Percentiles rank a stretch among this genome's conserved stretches.
Evolutionary conservation across 1,140 invertebrate genomes (phyloP).

Genomic region (Danaus plexippus): DNA sequence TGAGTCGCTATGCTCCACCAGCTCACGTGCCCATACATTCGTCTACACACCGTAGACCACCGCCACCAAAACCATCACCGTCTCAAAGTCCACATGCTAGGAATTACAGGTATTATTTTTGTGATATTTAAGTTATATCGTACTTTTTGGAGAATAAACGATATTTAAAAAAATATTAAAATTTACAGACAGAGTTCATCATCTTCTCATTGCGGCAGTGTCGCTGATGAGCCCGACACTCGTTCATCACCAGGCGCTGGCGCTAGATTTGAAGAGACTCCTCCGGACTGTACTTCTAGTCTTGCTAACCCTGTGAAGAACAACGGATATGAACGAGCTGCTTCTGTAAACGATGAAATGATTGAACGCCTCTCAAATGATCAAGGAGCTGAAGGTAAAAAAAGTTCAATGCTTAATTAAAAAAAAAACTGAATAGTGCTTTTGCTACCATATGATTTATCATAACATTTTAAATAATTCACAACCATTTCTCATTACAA

Average conservation of each 20-base stretch:
- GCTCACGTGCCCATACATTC: slow-evolving; percentile 76
- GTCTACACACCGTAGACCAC: slow-evolving; percentile 64
- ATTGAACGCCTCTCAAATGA: slow-evolving; percentile 61
- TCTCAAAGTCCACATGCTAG: slow-evolving; percentile 74
- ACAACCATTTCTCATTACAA: slow-evolving; percentile 12
- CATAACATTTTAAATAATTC: background rate
- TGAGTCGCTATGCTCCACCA: slow-evolving; percentile 69
- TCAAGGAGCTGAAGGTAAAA: slow-evolving; percentile 67
- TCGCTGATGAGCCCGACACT: slow-evolving; percentile 66
- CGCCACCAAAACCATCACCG: slow-evolving; percentile 72
- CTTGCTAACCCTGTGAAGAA: slow-evolving; percentile 56
- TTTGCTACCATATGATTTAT: slow-evolving; percentile 4
- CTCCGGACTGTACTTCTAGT: slow-evolving; percentile 52
- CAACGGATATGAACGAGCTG: slow-evolving; percentile 62
- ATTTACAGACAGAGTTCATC: slow-evolving; percentile 66
- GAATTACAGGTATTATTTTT: slow-evolving; percentile 57
- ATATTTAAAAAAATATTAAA: background rate
- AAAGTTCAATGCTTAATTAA: too few species aligned
- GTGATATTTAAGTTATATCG: background rate
- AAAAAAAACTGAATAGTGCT: background rate
- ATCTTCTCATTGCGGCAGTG: slow-evolving; percentile 66
- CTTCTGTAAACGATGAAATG: slow-evolving; percentile 57
- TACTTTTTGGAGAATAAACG: background rate
- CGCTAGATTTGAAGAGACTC: slow-evolving; percentile 52
- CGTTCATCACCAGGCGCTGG: slow-evolving; percentile 64